phyloP scores from a whole-genome alignment of 2,797 vertebrate genomes.

The Dicrostonyx torquatus region DNA sequence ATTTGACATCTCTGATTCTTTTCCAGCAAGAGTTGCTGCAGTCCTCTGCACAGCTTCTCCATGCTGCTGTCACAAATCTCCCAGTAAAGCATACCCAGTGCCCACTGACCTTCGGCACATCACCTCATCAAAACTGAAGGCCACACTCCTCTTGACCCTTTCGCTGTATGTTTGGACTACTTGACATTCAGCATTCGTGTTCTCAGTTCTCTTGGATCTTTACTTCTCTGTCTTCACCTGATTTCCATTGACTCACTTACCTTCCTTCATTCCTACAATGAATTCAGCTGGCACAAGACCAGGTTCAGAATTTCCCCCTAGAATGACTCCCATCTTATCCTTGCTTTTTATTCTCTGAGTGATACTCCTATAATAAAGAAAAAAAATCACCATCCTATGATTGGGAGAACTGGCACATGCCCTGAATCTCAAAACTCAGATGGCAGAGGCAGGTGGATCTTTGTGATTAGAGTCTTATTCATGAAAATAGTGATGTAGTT shows the following conservation, averaged over 20 bases:
- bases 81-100: not conserved
- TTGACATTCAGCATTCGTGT: not conserved
- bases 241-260: conserved; percentile 1
- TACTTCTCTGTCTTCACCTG: conserved; percentile 38
- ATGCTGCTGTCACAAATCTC: not conserved
- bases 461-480: not conserved
- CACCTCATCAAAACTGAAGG: conserved; percentile 30
- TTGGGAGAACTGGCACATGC: not conserved
- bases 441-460: not conserved
- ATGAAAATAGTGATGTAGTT: not conserved
- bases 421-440: not conserved
- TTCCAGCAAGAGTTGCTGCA: conserved; percentile 52
- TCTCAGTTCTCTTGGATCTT: conserved; percentile 39
- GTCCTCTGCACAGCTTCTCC: conserved; percentile 35
- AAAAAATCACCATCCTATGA: not conserved
- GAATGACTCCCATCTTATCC: conserved; percentile 6
- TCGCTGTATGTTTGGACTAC: not conserved
- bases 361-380: not conserved
- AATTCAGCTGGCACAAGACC: conserved; percentile 5
- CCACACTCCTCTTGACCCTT: not conserved
- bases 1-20: conserved; percentile 75
- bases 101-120: not conserved
- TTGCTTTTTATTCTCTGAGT: conserved; percentile 47
- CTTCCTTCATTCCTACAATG: not conserved
- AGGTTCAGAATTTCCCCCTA: conserved; percentile 19